Evolutionary conservation across 2,888 invertebrate species (phyloP).

Genomic region (Nomada hirtipes): DNA sequence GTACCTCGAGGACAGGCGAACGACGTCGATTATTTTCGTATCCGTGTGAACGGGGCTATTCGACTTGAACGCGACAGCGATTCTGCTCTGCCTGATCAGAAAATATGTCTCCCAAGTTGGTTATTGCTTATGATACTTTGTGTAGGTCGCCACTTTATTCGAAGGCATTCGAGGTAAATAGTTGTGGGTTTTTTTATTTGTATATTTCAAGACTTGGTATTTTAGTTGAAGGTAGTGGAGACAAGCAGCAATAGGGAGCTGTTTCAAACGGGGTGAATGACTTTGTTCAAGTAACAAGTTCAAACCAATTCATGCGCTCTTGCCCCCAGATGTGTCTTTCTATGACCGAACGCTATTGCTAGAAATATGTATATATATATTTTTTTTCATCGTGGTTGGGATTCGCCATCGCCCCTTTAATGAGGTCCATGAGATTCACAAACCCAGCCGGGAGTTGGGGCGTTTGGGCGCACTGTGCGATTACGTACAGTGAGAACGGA

Average conservation of each 20-base stretch:
- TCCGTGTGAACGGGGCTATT: not conserved
- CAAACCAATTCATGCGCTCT: too few species aligned
- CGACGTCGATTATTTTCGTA: not conserved
- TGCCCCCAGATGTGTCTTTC: not conserved
- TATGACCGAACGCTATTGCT: not conserved
- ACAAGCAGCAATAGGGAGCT: not conserved
- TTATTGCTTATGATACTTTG: constrained; percentile 14
- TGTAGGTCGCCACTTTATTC: constrained; percentile 14
- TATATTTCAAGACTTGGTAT: not conserved
- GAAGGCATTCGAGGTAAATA: not conserved
- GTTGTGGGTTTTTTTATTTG: not conserved
- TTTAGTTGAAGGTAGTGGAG: not conserved
- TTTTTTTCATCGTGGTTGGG: constrained; percentile 64
- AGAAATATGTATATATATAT: not conserved
- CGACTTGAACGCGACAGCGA: constrained; percentile 12
- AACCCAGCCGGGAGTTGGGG: constrained; percentile 82
- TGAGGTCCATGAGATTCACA: constrained; percentile 82
- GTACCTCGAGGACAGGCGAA: not conserved
- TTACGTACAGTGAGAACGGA: constrained; percentile 74
- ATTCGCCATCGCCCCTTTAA: constrained; percentile 82
- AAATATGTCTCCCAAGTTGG: constrained; percentile 83
- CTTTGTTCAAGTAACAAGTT: too few species aligned
- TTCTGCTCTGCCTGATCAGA: constrained; percentile 74
- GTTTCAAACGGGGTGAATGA: not conserved
- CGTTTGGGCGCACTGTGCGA: constrained; percentile 76